phyloP scores from a whole-genome alignment of 1,140 invertebrate species.

The Drosophila albomicans region DNA sequence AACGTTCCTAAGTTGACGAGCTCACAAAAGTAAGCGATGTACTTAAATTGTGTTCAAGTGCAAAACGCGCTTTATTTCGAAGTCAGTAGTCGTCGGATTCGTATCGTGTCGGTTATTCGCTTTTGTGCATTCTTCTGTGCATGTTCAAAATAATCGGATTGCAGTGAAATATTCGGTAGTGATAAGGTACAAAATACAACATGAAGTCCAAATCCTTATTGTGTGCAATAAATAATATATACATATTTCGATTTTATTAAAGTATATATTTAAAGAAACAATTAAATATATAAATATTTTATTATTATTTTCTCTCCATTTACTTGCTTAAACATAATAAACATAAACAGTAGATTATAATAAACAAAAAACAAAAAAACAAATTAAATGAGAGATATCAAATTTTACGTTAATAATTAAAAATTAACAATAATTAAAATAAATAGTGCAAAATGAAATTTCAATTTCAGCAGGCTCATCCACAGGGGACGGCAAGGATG shows the following conservation, averaged over 20 bases:
- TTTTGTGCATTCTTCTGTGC: constrained; percentile 12
- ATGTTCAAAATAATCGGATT: constrained; percentile 27
- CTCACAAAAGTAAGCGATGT: constrained; percentile 38
- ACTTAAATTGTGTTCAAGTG: constrained; percentile 72
- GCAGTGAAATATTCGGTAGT: constrained; percentile 27
- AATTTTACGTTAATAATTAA: too few relatives aligned
- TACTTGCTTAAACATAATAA: too few relatives aligned
- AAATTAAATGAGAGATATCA: too few relatives aligned
- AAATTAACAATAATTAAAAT: too few relatives aligned
- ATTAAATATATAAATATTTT: not conserved
- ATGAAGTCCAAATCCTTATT: not conserved
- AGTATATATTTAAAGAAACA: not conserved
- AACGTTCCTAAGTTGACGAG: constrained; percentile 1
- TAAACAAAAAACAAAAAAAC: too few relatives aligned
- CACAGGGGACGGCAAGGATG: constrained; percentile 25
- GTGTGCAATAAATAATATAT: not conserved
- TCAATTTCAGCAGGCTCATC: constrained; percentile 33
- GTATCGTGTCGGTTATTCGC: not conserved
- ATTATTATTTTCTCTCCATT: too few relatives aligned
- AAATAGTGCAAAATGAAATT: constrained; percentile 4
- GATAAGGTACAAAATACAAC: constrained; percentile 49
- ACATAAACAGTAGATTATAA: too few relatives aligned
- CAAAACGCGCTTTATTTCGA: constrained; percentile 68
- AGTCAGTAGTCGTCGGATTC: constrained; percentile 54
- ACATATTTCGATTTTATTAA: not conserved